These are phyloP conservation scores for Zhengitettix transpicula DNA, from an alignment of 2,888 invertebrate species.

Conservation along the genomic window DNA sequence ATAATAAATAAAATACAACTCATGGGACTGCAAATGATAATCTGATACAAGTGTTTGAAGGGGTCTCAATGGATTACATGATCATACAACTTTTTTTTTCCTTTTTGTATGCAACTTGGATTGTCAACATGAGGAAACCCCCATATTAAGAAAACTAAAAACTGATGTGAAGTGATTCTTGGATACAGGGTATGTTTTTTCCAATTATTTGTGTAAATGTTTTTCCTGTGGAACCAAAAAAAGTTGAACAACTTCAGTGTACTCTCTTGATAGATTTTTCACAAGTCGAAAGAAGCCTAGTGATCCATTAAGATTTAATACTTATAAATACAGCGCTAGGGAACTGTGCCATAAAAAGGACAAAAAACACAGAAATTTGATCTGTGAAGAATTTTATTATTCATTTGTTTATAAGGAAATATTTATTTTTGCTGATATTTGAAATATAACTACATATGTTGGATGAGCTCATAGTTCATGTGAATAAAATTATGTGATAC, in stretches of 20 bases:
- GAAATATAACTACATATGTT: background rate
- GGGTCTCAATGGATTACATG: constrained; percentile 3
- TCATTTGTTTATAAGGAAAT: background rate
- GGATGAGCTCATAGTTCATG: constrained; percentile 3
- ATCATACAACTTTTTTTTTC: background rate
- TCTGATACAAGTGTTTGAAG: constrained; percentile 5
- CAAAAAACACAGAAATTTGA: background rate
- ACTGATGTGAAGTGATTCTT: constrained; percentile 43
- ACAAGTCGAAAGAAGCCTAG: constrained; percentile 11
- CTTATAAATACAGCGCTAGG: constrained; percentile 5
- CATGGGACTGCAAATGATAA: constrained; percentile 12
- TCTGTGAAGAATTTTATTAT: background rate
- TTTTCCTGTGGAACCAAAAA: constrained; percentile 14
- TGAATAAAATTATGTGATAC: background rate
- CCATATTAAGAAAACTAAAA: constrained; percentile 11
- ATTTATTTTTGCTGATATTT: constrained; percentile 2
- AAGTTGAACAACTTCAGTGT: constrained; percentile 11
- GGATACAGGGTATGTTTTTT: constrained; percentile 90
- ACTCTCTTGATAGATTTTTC: constrained; percentile 14
- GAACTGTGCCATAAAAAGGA: constrained; percentile 8
- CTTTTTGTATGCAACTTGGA: background rate
- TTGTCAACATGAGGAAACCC: constrained; percentile 6
- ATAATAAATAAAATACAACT: constrained; percentile 4
- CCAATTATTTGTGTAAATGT: constrained; percentile 59
- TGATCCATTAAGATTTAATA: constrained; percentile 10